These are phyloP conservation scores for Halcyon senegalensis DNA, from an alignment of 2,113 vertebrate genomes.

Conservation along the genomic window DNA sequence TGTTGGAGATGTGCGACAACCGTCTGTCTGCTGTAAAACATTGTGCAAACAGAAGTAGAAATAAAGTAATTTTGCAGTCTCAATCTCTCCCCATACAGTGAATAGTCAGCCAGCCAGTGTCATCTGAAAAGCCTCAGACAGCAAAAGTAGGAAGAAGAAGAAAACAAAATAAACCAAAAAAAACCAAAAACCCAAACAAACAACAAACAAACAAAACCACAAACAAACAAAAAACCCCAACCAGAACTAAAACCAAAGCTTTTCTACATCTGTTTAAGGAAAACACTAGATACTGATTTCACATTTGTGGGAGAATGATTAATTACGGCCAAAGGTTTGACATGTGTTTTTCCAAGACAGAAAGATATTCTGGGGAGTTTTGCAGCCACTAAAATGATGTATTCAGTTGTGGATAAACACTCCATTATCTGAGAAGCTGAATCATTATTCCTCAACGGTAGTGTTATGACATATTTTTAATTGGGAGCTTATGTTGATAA, in stretches of 20 bases:
- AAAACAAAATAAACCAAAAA: no score
- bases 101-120: neutral
- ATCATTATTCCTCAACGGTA: constrained; percentile 34
- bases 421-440: constrained; percentile 40
- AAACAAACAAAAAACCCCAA: neutral
- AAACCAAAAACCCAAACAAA: no score
- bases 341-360: neutral
- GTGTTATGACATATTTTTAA: constrained; percentile 47
- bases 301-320: neutral
- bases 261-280: neutral
- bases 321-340: neutral
- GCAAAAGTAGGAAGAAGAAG: no score
- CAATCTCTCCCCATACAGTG: neutral
- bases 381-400: neutral
- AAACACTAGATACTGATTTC: neutral
- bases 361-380: neutral
- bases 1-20: neutral
- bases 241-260: neutral
- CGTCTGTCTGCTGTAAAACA: neutral
- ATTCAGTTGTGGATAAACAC: neutral
- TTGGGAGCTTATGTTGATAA: constrained; percentile 38
- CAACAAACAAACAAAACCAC: no score
- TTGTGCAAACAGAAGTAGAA: neutral
- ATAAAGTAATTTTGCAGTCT: neutral
- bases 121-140: neutral